Evolutionary conservation across 2,888 invertebrate species (phyloP), one percentile per base, ranked within the genome.

Genomic region (Sericinus montela): DNA sequence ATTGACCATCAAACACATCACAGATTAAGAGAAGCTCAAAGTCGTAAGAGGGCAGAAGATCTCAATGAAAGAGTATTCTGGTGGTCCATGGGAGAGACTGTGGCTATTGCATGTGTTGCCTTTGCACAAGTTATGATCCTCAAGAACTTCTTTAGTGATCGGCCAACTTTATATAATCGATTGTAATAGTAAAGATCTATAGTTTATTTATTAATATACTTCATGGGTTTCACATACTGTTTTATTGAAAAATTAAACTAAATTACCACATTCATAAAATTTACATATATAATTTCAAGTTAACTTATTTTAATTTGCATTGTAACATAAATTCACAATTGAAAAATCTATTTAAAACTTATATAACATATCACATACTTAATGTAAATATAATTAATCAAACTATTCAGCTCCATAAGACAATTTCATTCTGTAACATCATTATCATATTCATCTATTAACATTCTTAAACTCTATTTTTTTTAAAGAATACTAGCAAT

Each of bases 1-100:
- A 91, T 97, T 56, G 99, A 99, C 79, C 96, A 95, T 69, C 99
- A 99, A 89, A 99, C 99, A 4, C 98, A 99, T 85, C 98, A 99
- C 84, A 92, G 98, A 51, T 84, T 99, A 53, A 91, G 97, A 45
- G 99, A 99, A 86, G 94, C 98, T 1, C 97, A 98, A 76, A 95
- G 98, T 43, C 93, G 98, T 45, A 98, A 97, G 71, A 91, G 98
- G 51, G 99, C 98, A 0, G 99, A 99, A 84, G 97, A 98, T 74
- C 90, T 99, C 46, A 99, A 98, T 67, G 97, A 98, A 74, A 91
- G 96, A 63, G 98, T 99, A 7, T 91, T 97, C 71, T 93, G 93
- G 90, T 99, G 98, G 98, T 97, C 98, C 0, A 85, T 96, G 36
- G 91, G 95, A 59, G 98, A 99, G 80, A 96, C 98, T 9, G 66